Base-by-base conservation (phyloP, 2,888 invertebrate genomes). In the Volucella inflata region DNA sequence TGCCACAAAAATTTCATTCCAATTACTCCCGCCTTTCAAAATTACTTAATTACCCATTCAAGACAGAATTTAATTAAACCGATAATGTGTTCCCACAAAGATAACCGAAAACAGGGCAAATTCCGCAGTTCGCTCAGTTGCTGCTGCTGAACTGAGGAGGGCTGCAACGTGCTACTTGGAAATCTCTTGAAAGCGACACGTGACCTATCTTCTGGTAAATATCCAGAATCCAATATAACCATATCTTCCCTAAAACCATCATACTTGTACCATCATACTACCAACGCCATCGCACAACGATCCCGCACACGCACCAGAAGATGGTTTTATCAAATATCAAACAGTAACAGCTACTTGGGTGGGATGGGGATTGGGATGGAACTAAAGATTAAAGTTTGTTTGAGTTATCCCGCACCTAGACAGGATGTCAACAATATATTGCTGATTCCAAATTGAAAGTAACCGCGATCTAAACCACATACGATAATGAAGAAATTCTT, bases 181-280 rank as follows among this genome's bases (percentile, higher is more conserved):
- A 60, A 59, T 71, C 70, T 55, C 53, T 50, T 50, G 10, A 42
- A 48, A 60, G 44, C 50, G 71, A 71, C 71, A 71, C 71, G 71
- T 71, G 71, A 59, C 71, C 50, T 46, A 70, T 55, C 67, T 68
- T 30, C n/a, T 44, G 11, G 44, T n/a, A 8, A 44, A 30, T 30
- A 30, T 30, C 30, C 30, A 30, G 30, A 30, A 30, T 30, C 6
- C 30, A 6, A 30, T 30, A 30, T 6, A 6, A 4, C 6, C 6
- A 6, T 30, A 30, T 0, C 6, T 30, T 30, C 30, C 6, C 30
- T 30, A 30, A 6, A 30, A 30, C 30, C 30, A 30, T 30, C 30
- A 30, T 30, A 30, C 30, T 30, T 6, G 30, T 30, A 30, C 30
- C 30, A 30, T 30, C 4, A 4, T 6, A 30, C 6, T 6, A 30